Base-by-base conservation (phyloP, 2,113 vertebrate genomes). In the Oncorhynchus clarkii region DNA sequence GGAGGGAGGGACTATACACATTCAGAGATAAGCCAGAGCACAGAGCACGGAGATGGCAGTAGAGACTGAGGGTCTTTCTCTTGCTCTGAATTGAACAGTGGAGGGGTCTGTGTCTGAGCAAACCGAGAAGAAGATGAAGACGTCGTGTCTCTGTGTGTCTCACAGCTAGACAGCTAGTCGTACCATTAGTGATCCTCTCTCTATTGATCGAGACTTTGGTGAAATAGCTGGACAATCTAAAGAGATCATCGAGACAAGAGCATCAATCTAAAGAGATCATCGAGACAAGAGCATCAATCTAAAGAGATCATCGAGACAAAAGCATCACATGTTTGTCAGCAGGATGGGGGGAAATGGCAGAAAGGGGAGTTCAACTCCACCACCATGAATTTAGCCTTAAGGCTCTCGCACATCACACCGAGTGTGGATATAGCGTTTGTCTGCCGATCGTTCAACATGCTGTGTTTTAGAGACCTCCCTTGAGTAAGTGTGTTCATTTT, bases 171-270 rank as follows among this genome's bases (percentile, higher is more conserved):
- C 83, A 68, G 82, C 65, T 70, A 73, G 75, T 70, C 78, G 89
- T 92, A 90, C 90, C 89, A 92, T 90, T 83, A 90, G 87, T 86
- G 86, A 79, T 72, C 80, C 14, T 81, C 87, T 89, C 89, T 6
- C 87, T 89, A 91, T 91, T 88, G 87, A 92, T 85, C 31, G 64
- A 27, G 6, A 29, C 13, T 54, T 18, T 73, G 18, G 78, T 70
- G 57, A 80, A 88, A 86, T 78, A 82, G 82, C 88, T 85, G 84
- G 84, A 79, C 85, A 87, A 91, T 45, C 8, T 78, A 78, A 83
- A 81, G 75, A 77, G 78, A 78, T 80, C 75, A 77, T 80, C 57
- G 57, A 78, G 76, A 76, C 60, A 1, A 59, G 77, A 77, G 77
- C 68, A 39, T 78, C 39, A 39, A 34, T 83, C 83, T 78, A 79